Percentiles rank a stretch among this genome's conserved stretches.
phyloP scores from a whole-genome alignment of 2,888 invertebrate genomes.

The Heterodera filipjevi region DNA sequence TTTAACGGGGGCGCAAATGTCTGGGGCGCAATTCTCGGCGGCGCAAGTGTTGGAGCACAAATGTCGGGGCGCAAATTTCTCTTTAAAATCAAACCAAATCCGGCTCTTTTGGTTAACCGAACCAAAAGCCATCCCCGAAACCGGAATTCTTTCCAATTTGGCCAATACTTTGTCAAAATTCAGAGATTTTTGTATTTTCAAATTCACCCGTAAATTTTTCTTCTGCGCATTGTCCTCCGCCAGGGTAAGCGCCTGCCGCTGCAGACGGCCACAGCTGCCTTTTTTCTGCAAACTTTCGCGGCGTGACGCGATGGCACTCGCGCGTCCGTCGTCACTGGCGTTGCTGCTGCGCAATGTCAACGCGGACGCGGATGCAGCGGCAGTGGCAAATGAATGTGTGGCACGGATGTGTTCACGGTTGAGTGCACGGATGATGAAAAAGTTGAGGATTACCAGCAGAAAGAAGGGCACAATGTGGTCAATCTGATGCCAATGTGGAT shows the following conservation, averaged over 20 bases:
- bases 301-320: background rate
- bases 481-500: conserved; percentile 35
- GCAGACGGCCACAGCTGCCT: background rate
- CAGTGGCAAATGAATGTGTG: background rate
- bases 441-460: conserved; percentile 58
- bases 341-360: background rate
- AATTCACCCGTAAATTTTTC: conserved; percentile 40
- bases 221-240: conserved; percentile 39
- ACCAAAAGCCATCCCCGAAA: too few relatives aligned
- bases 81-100: too few relatives aligned
- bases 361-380: background rate
- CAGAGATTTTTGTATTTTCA: background rate
- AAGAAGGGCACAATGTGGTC: conserved; percentile 62
- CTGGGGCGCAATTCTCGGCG: too few relatives aligned
- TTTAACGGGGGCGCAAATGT: too few relatives aligned
- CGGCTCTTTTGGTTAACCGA: too few relatives aligned
- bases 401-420: conserved; percentile 46
- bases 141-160: too few relatives aligned
- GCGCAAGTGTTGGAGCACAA: too few relatives aligned
- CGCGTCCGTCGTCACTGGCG: background rate
- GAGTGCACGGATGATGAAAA: conserved; percentile 55
- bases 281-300: background rate
- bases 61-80: too few relatives aligned
- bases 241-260: background rate
- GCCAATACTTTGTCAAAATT: background rate